These are phyloP conservation scores for Phallusia fumigata DNA, from an alignment of 23 tunicate genomes.

Conservation along the genomic window DNA sequence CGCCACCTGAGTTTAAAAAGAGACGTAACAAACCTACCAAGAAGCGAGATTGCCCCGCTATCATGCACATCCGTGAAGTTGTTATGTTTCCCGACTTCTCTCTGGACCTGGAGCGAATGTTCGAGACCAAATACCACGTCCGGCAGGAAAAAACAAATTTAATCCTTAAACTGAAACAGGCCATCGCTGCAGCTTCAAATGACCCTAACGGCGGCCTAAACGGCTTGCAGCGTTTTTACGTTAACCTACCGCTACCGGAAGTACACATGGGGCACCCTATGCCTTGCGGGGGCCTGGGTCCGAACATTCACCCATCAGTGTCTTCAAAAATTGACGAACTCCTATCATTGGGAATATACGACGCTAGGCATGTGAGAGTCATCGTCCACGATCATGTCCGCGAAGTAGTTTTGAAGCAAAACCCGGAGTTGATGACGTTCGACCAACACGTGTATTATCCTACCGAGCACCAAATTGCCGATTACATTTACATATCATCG, in stretches of 20 bases:
- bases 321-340: constrained; percentile 50
- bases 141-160: constrained; percentile 49
- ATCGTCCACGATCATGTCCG: constrained; percentile 54
- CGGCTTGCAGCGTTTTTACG: constrained; percentile 34
- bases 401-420: constrained; percentile 35
- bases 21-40: constrained; percentile 71
- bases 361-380: constrained; percentile 57
- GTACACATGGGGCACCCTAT: constrained; percentile 53
- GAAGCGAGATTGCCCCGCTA: constrained; percentile 67
- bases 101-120: constrained; percentile 40
- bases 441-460: constrained; percentile 43
- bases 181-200: neutral
- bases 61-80: constrained; percentile 66
- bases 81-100: constrained; percentile 58
- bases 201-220: constrained; percentile 1
- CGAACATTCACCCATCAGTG: constrained; percentile 45
- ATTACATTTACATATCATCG: constrained; percentile 60
- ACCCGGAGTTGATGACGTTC: neutral
- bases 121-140: constrained; percentile 45
- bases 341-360: constrained; percentile 46
- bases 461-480: constrained; percentile 53
- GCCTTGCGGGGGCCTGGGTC: constrained; percentile 64
- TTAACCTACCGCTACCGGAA: constrained; percentile 64
- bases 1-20: constrained; percentile 46
- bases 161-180: constrained; percentile 38